phyloP scores from a whole-genome alignment of 2,797 vertebrate genomes.

The Xiphorhynchus erythropygius region DNA sequence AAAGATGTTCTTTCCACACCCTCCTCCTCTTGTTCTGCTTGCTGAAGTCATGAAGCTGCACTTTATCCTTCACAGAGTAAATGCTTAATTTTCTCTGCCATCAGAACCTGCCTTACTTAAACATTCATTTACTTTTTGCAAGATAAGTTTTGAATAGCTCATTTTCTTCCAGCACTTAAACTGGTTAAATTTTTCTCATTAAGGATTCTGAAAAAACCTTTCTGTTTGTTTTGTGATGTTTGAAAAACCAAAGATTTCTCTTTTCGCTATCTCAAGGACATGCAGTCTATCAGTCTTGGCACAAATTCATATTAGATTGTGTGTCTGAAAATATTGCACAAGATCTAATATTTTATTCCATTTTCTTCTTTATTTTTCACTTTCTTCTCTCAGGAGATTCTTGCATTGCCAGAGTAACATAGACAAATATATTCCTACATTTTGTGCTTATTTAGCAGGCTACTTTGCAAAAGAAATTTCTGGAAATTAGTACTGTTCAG shows the following conservation, averaged over 20 bases:
- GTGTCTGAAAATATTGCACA: not conserved
- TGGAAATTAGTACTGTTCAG: not conserved
- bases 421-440: not conserved
- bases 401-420: not conserved
- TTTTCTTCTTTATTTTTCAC: not conserved
- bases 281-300: not conserved
- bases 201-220: not conserved
- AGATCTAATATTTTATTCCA: not conserved
- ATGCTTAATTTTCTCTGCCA: not conserved
- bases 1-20: not conserved
- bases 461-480: not conserved
- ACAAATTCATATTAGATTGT: not conserved
- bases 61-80: not conserved
- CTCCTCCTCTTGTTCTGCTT: not conserved
- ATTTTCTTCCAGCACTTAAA: not conserved
- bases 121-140: not conserved
- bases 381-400: not conserved
- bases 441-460: not conserved
- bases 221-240: slow-evolving; percentile 7
- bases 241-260: not conserved
- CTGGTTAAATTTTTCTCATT: not conserved
- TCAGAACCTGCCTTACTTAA: not conserved
- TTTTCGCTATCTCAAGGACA: not conserved
- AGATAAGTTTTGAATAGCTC: not conserved
- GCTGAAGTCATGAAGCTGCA: not conserved